Evolutionary conservation across 2,797 vertebrate genomes (phyloP), one percentile per base, ranked within the genome.

Genomic region (Cichlasoma orientale): DNA sequence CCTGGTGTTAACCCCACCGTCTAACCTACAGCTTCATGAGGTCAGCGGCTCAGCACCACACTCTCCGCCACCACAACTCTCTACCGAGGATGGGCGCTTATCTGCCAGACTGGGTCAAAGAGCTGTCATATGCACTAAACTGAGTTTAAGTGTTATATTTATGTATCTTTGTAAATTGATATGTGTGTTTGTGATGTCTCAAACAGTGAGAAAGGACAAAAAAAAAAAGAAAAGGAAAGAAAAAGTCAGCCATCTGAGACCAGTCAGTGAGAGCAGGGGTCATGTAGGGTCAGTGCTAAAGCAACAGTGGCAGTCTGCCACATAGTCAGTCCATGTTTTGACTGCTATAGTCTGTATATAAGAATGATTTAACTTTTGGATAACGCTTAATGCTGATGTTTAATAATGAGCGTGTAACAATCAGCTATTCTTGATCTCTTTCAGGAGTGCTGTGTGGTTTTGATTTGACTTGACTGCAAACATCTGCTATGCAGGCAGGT

Each of bases 171-270:
- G 77, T 71, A 82, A 84, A 75, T 54, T 7, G 83, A 87, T 86
- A 69, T 16, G 61, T 69, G 1, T 56, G 83, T 41, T 78, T 36
- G 74, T 66, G 80, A 78, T 9, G 73, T 75, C 57, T 69, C 29
- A 41, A 69, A 55, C 1, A 7, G 41, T 4, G 3, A 31, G 50
- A 29, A 70, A 71, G 73, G 72, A 82, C 80, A 41, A 84, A 93
- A 85, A 33, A 7, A 88, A 84, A 91, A 90, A 90, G 88, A 78
- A 75, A 92, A 90, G 92, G 27, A 44, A 68, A 68, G 41, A 50
- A 92, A 92, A 94, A 92, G 83, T 63, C 56, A 54, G 90, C 86
- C 91, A 91, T 83, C 73, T 72, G 91, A 93, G 87, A 79, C 78
- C 63, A 44, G 78, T 73, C 63, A 3, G 74, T 82, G 88, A 88